These are phyloP conservation scores for Phalacrocorax brasilianus DNA, from an alignment of 2,113 vertebrate genomes.

Conservation along the genomic window DNA sequence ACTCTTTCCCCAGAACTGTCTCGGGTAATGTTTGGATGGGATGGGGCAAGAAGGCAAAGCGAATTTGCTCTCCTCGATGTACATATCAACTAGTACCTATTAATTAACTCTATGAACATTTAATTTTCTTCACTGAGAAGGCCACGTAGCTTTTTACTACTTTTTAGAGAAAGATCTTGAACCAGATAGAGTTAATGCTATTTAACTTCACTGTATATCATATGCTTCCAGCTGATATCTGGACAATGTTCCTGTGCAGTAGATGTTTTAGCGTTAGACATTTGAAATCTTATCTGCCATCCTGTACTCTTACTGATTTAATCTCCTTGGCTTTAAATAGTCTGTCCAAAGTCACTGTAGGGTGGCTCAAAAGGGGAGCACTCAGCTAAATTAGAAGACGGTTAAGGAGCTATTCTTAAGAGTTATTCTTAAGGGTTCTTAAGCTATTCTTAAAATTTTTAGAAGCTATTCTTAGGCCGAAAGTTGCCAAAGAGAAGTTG, in stretches of 20 bases:
- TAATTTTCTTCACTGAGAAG: neutral
- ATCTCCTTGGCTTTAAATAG: neutral
- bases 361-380: neutral
- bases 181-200: neutral
- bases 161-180: neutral
- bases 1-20: neutral
- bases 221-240: neutral
- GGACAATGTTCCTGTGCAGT: neutral
- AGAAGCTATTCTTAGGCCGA: neutral
- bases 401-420: neutral
- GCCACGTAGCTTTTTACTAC: neutral
- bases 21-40: neutral
- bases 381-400: neutral
- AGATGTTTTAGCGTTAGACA: neutral
- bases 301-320: neutral
- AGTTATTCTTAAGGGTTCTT: neutral
- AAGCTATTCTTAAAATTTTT: neutral
- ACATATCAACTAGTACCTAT: neutral
- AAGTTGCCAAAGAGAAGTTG: neutral
- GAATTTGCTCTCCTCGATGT: neutral
- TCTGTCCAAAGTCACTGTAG: neutral
- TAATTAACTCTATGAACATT: neutral
- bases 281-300: neutral
- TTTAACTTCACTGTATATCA: neutral
- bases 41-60: neutral